Evolutionary conservation across 2,797 vertebrate species (phyloP).

Genomic region (Coreius guichenoti): DNA sequence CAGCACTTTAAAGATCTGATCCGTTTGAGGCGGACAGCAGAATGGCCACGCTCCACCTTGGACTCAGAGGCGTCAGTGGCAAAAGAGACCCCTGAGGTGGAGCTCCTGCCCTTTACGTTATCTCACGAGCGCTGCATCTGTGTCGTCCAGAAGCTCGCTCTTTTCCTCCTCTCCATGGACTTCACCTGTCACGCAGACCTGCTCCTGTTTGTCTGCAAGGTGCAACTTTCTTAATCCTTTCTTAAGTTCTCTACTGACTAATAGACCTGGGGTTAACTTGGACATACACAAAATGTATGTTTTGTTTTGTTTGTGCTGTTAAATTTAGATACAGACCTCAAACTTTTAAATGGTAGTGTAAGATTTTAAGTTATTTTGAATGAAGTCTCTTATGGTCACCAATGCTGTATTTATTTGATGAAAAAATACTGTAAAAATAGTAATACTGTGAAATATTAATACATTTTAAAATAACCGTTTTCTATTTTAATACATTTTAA

Average conservation of each 20-base stretch:
- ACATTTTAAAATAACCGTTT: background rate
- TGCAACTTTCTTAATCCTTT: background rate
- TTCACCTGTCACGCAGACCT: slow-evolving; percentile 99
- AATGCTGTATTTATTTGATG: too few relatives aligned
- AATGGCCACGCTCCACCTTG: slow-evolving; percentile 95
- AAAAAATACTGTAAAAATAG: background rate
- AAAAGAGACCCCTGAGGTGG: slow-evolving; percentile 94
- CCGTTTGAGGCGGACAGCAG: slow-evolving; percentile 93
- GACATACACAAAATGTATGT: background rate
- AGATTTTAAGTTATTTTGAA: too few relatives aligned
- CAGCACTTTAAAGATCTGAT: slow-evolving; percentile 99
- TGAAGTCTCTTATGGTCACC: too few relatives aligned
- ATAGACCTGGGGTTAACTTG: background rate
- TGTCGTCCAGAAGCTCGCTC: slow-evolving; percentile 95
- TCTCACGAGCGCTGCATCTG: slow-evolving; percentile 98
- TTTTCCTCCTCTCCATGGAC: slow-evolving; percentile 99
- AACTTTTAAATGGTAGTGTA: background rate
- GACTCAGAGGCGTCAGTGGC: slow-evolving; percentile 89
- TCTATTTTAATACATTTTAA: too few relatives aligned
- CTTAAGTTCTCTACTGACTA: background rate
- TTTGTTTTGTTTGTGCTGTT: background rate
- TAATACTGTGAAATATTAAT: background rate
- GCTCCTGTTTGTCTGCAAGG: slow-evolving; percentile 98
- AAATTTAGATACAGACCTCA: background rate
- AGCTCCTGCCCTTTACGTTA: slow-evolving; percentile 94